Conservation (phyloP, 2,113 vertebrate genomes). For the Poeciliopsis prolifica region DNA sequence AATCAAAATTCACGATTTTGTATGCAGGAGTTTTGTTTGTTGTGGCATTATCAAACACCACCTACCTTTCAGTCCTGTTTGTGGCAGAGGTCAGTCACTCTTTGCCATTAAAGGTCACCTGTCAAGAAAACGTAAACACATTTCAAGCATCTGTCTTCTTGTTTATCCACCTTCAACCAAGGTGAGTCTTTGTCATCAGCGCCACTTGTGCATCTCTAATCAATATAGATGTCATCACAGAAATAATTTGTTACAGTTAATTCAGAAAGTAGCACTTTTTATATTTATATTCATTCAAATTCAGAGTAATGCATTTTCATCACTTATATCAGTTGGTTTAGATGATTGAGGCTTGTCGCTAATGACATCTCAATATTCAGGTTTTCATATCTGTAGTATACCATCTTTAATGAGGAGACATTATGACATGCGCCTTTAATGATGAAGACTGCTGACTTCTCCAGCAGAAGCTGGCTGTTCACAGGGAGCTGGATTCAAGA, state of each 20-base stretch:
- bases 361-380: too few relatives aligned
- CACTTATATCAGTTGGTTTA: too few relatives aligned
- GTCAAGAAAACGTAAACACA: slow-evolving; percentile 30
- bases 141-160: slow-evolving; percentile 11
- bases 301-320: too few relatives aligned
- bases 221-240: neutral
- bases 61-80: slow-evolving; percentile 1
- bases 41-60: slow-evolving; percentile 7
- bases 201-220: neutral
- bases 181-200: neutral
- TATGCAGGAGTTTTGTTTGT: neutral
- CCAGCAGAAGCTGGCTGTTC: too few relatives aligned
- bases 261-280: neutral
- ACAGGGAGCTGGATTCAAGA: neutral
- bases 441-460: too few relatives aligned
- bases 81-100: slow-evolving; percentile 24
- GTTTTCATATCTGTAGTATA: too few relatives aligned
- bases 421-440: too few relatives aligned
- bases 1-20: slow-evolving; percentile 13
- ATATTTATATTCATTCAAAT: too few relatives aligned
- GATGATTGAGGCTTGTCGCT: too few relatives aligned
- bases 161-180: slow-evolving; percentile 5
- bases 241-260: neutral
- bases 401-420: too few relatives aligned
- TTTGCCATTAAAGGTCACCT: slow-evolving; percentile 38